Percentiles rank a stretch among this genome's conserved stretches.
phyloP scores from a whole-genome alignment of 2,113 vertebrate species.

The Plestiodon gilberti region DNA sequence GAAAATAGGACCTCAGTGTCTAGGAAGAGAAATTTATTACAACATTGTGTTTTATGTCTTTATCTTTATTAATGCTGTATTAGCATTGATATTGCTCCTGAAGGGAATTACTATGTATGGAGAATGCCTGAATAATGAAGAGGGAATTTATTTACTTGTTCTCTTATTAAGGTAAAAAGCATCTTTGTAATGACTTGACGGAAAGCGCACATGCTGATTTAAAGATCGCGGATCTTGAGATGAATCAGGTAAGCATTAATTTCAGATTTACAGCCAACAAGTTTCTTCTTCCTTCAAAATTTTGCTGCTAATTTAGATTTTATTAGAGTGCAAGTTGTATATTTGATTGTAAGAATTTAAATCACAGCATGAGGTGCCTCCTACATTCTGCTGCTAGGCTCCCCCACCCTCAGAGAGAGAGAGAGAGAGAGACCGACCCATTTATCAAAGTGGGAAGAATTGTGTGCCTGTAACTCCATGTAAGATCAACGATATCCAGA shows the following conservation, averaged over 20 bases:
- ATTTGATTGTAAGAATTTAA: background rate
- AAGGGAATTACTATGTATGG: conserved; percentile 48
- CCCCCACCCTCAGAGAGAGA: too few species aligned
- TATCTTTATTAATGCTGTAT: conserved; percentile 61
- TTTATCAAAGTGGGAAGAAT: background rate
- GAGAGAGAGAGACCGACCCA: too few species aligned
- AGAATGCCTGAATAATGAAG: conserved; percentile 40
- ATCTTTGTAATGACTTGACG: conserved; percentile 41
- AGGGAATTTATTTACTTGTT: conserved; percentile 50
- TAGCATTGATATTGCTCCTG: conserved; percentile 57
- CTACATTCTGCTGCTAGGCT: conserved; percentile 11
- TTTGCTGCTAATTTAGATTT: conserved; percentile 39
- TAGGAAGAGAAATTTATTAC: conserved; percentile 56
- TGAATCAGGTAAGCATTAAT: conserved; percentile 50
- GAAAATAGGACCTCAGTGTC: conserved; percentile 42
- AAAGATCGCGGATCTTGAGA: conserved; percentile 42
- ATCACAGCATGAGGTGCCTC: conserved; percentile 33
- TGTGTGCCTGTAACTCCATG: background rate
- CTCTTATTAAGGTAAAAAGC: conserved; percentile 42
- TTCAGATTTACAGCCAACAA: conserved; percentile 34
- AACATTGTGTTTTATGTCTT: conserved; percentile 55
- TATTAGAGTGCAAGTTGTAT: conserved; percentile 4
- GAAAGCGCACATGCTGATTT: conserved; percentile 51
- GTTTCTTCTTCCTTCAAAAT: conserved; percentile 38
- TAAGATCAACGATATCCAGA: background rate